These are phyloP conservation scores for Bombus superbus DNA, from an alignment of 1,140 invertebrate species.

Conservation along the genomic window DNA sequence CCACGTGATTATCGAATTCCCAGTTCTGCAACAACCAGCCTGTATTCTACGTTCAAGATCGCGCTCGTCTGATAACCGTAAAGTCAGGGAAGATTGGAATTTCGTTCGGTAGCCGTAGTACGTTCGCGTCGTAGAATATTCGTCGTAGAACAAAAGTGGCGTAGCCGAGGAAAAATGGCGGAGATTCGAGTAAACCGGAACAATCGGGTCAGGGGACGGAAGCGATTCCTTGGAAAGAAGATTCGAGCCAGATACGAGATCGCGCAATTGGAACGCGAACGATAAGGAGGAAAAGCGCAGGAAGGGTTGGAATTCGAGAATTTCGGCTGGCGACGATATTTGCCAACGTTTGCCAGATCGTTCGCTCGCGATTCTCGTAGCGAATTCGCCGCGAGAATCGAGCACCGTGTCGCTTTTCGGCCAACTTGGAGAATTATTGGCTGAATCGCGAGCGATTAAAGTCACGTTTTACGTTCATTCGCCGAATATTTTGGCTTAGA, in stretches of 20 bases:
- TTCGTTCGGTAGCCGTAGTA: background rate
- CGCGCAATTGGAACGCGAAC: slow-evolving; percentile 47
- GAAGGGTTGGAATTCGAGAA: slow-evolving; percentile 8
- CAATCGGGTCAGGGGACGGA: slow-evolving; percentile 10
- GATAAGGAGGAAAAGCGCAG: background rate
- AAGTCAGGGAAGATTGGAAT: background rate
- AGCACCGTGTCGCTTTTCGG: too few species aligned
- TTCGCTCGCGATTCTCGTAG: too few species aligned
- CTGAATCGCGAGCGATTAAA: too few species aligned
- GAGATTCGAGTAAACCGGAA: slow-evolving; percentile 1
- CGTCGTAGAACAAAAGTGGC: background rate
- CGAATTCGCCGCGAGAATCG: too few species aligned
- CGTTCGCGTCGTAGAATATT: background rate
- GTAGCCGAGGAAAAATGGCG: background rate
- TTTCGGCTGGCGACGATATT: slow-evolving; percentile 30
- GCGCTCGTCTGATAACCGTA: background rate
- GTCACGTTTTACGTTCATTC: too few species aligned
- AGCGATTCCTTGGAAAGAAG: slow-evolving; percentile 19
- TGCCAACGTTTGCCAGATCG: slow-evolving; percentile 35
- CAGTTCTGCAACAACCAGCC: background rate
- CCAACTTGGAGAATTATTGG: too few species aligned
- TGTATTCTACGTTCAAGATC: background rate
- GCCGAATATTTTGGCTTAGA: too few species aligned
- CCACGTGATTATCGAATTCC: background rate
- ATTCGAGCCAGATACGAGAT: slow-evolving; percentile 28